Evolutionary conservation across 2,888 invertebrate genomes (phyloP), one percentile per base, ranked within the genome.

Genomic region (Alloplasta piceator): DNA sequence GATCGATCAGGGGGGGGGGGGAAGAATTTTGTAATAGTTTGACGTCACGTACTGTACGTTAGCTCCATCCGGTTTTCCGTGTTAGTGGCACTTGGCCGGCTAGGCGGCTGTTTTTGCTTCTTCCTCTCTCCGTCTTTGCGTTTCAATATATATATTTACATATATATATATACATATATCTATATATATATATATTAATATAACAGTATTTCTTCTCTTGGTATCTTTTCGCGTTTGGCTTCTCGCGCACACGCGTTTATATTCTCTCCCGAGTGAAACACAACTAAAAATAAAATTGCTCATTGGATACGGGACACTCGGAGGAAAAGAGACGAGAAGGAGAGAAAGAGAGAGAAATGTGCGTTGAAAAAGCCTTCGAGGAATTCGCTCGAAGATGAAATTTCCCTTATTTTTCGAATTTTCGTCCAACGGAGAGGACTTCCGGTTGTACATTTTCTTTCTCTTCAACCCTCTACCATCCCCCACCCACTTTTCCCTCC

Each of bases 1-100:
- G 26, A 26, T 26, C 26, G 26, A 26, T 3, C n/a, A n/a, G 26
- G 1, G 3, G 26, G 26, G 26, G 1, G 41, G 43, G 48, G 43
- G 52, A 52, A 36, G 56, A 56, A 26, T 56, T 56, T 56, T 36
- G 9, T 12, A 58, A 66, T 63, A 71, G 87, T 83, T 87, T 84
- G 87, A 85, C 90, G 89, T 90, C 89, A 88, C 88, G 87, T 87
- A 86, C 87, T 66, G 26, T 58, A 66, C 43, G 14, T 86, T 86
- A 86, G 87, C 86, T 89, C 86, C 90, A 90, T 90, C 87, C 85
- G 87, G 85, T 85, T 88, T 83, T 85, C 80, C 84, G 83, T 86
- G 84, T 86, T 72, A 74, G 83, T 85, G 75, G 83, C 84, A 85
- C 87, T 85, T 83, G 84, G 64, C 36, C 63, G 78, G 56, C 73